Evolutionary conservation across 2,797 vertebrate genomes (phyloP), one percentile per base, ranked within the genome.

Genomic region (Pseudotriccus pelzelni): DNA sequence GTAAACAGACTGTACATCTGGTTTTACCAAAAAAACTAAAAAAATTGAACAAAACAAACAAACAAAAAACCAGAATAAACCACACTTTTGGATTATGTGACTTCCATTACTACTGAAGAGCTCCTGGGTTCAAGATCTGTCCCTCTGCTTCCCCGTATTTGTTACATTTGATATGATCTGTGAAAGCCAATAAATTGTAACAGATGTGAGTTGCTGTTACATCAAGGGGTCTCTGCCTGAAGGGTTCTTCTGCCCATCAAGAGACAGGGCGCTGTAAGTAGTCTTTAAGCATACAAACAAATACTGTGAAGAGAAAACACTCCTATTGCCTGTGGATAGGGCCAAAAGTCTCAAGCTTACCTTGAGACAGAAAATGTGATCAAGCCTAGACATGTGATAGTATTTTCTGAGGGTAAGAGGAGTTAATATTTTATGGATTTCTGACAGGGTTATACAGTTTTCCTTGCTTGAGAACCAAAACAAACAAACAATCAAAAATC

Each of bases 1-100:
- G 39, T 84, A 91, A 92, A 94, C 37, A 81, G 79, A 67, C 49
- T 75, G 66, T 89, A 86, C 47, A 78, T 66, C 78, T 90, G 52
- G 2, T 70, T 73, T 20, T n/a, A n/a, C n/a, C 37, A 37, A 37
- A 10, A 9, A 53, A 68, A n/a, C n/a, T n/a, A n/a, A n/a, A n/a
- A n/a, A n/a, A n/a, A n/a, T n/a, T n/a, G n/a, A n/a, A n/a, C n/a
- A n/a, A n/a, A n/a, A n/a, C n/a, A 72, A 53, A 52, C 8, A 52
- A 68, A 68, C 47, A 52, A 41, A 66, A 84, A 30, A 43, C 49
- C 11, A 50, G 37, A 79, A 47, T 37, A 87, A 79, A 16, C 49
- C 10, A 59, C 25, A 10, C 7, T 83, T 76, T 37, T 75, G 47
- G 50, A 36, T 77, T 85, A 22, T 62, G 37, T 63, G 66, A 58